Base-by-base conservation (phyloP, 2,888 invertebrate genomes). In the Pristionchus mayeri region DNA sequence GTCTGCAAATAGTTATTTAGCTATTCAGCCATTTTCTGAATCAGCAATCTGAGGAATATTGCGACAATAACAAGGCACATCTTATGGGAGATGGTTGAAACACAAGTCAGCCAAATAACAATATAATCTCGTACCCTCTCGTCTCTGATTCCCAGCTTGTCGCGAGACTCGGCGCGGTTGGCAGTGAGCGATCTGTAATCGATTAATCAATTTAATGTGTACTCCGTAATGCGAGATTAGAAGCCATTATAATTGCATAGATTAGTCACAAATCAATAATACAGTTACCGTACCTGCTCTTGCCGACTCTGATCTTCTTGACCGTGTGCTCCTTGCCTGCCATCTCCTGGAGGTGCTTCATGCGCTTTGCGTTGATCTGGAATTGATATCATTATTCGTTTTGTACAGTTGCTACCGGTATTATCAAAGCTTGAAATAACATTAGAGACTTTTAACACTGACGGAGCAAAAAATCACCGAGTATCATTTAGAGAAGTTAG, bases 301-400 rank as follows among this genome's bases (percentile, higher is more conserved):
- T 50, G 40, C 84, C 84, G 40, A 84, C 84, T 27, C 84, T 71
- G 24, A 91, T 89, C 86, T 91, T 91, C 87, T 90, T 91, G 84
- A 90, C 91, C 48, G 88, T 86, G 11, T 88, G 89, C 78, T 89
- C 87, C 85, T 88, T 88, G 54, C 87, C 88, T 37, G 87, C 86
- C 50, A 89, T 88, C 82, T 90, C 90, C 81, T 89, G 88, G 76
- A 92, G 86, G 86, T 92, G 89, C 84, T 89, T 87, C 92, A 92
- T 92, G 79, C 88, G 88, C 87, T 91, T 91, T 30, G 88, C 86
- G 30, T 85, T 85, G 78, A 87, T 85, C 86, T 86, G n/a, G 16
- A 76, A 48, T 76, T 44, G 27, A 11, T 48, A 76, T 40, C 34
- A 30, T 4, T 54, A 54, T 54, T 54, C 3, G 7, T 54, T n/a